Percentiles rank a stretch among this genome's conserved stretches.
Evolutionary conservation across 2,888 invertebrate species (phyloP).

Genomic region (Eilema griseolum): DNA sequence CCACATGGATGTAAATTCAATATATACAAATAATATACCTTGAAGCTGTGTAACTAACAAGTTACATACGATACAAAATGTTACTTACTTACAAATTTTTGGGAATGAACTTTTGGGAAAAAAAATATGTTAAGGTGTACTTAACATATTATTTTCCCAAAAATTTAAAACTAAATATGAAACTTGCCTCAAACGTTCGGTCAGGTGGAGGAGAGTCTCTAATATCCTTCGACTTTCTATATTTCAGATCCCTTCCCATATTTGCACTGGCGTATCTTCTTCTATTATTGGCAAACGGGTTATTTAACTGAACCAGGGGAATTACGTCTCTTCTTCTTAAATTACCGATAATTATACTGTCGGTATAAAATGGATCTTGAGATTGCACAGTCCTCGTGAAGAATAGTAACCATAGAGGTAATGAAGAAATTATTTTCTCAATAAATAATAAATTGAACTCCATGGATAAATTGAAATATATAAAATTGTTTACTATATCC

Average conservation of each 20-base stretch:
- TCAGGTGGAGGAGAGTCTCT: conserved; percentile 24
- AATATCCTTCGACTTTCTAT: conserved; percentile 47
- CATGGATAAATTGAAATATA: not conserved
- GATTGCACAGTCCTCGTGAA: conserved; percentile 1
- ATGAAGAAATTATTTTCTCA: not conserved
- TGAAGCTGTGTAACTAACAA: no score
- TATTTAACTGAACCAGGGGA: conserved; percentile 38
- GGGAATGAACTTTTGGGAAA: no score
- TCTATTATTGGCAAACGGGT: conserved; percentile 22
- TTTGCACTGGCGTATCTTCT: conserved; percentile 23
- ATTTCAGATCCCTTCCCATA: conserved; percentile 34
- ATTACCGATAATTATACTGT: conserved; percentile 40
- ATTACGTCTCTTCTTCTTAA: conserved; percentile 39
- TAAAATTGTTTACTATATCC: not conserved
- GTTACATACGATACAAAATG: no score
- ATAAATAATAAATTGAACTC: not conserved
- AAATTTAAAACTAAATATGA: not conserved
- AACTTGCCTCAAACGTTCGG: conserved; percentile 36
- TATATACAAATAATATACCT: no score
- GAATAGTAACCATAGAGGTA: not conserved
- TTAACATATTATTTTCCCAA: no score
- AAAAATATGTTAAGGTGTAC: no score
- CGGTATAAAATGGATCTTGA: conserved; percentile 36
- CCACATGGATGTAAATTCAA: no score
- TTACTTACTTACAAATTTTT: no score